phyloP scores from a whole-genome alignment of 1,140 invertebrate genomes.

The Panagrolaimus sp. region DNA sequence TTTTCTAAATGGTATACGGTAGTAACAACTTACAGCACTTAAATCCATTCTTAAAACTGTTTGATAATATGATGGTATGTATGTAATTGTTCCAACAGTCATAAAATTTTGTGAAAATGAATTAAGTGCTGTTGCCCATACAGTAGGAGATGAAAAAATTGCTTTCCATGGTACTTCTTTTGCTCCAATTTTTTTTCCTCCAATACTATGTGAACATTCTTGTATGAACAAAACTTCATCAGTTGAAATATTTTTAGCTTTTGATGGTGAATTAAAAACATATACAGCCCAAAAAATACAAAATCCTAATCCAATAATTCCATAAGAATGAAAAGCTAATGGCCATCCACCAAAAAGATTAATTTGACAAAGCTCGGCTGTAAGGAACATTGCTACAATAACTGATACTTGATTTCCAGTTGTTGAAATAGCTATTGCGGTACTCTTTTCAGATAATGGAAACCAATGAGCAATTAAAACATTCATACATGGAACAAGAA shows the following conservation, averaged over 20 bases:
- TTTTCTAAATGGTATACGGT: no score
- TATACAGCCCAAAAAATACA: constrained; percentile 44
- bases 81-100: constrained; percentile 56
- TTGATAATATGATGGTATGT: constrained; percentile 53
- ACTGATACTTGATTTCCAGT: constrained; percentile 57
- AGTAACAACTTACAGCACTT: constrained; percentile 33
- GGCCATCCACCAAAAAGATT: constrained; percentile 50
- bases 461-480: constrained; percentile 54
- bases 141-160: constrained; percentile 44
- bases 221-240: constrained; percentile 43
- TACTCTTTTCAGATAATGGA: constrained; percentile 46
- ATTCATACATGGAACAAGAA: constrained; percentile 56
- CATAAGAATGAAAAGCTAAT: constrained; percentile 52
- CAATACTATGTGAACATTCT: not conserved
- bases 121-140: constrained; percentile 48
- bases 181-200: constrained; percentile 19
- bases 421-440: constrained; percentile 47
- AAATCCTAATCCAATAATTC: constrained; percentile 42
- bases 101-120: constrained; percentile 56
- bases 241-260: constrained; percentile 31
- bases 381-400: constrained; percentile 54
- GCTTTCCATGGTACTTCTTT: constrained; percentile 36
- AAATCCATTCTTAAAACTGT: constrained; percentile 53
- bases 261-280: constrained; percentile 42
- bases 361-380: constrained; percentile 55